Evolutionary conservation across 1,140 invertebrate species (phyloP), one percentile per base, ranked within the genome.

Genomic region (Drosophila orena): DNA sequence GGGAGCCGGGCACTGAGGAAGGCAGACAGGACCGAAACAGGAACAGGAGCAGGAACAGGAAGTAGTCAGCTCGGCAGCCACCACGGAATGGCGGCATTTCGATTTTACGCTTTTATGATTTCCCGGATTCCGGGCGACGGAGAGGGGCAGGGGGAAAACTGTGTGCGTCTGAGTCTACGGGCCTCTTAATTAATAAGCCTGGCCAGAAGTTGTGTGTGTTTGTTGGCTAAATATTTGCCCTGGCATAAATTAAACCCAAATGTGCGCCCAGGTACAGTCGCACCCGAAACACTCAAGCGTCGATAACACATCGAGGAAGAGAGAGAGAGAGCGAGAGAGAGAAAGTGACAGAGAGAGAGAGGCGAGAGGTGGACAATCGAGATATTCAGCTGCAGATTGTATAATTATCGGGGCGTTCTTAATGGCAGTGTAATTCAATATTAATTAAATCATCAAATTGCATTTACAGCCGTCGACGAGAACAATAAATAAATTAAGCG

Each of bases 101-200:
- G 83, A 88, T 88, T 88, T 88, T 83, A 88, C 83, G 83, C 83
- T 88, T 88, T 88, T 89, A 89, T 88, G 83, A 89, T 89, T 88
- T 88, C 79, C 76, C 83, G 84, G 83, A 79, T 86, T 79, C 66
- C 66, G 50, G 35, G 40, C 49, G 46, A 38, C 7, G 30, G 42
- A 0, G n/a, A 8, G 8, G 53, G 27, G 11, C 12, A 34, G n/a
- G 24, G 74, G 35, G n/a, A 30, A 35, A 62, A 35, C 38, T 72
- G 46, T 40, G 38, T 42, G 62, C 20, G 69, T 30, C 46, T 44
- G 47, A 53, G 57, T 27, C 56, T 27, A 42, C 57, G 42, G 59
- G 40, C 57, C 81, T 81, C 83, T 88, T 88, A 88, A 88, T 88
- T 88, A 88, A 89, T 88, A 88, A 88, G 83, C 56, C 81, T 46